A percentile compares a stretch with the other conserved stretches of the same genome.
These are phyloP conservation scores for Garrulus glandarius DNA, from an alignment of 2,797 vertebrate species.

Conservation along the genomic window DNA sequence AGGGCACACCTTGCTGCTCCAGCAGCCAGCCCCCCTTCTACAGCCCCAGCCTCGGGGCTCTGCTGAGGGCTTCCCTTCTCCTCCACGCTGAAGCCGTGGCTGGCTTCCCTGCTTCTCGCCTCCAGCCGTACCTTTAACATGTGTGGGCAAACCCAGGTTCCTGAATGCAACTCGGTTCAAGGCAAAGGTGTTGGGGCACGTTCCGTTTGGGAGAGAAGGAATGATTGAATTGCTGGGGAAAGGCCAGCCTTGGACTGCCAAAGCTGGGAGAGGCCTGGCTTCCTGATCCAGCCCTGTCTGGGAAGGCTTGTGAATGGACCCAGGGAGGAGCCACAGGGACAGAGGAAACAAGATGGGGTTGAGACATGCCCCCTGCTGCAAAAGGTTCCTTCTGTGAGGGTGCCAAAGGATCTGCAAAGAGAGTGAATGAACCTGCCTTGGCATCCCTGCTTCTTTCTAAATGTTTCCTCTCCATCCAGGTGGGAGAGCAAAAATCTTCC, in stretches of 20 bases:
- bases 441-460: neutral
- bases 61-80: neutral
- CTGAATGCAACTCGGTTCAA: neutral
- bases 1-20: neutral
- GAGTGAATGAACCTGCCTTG: neutral
- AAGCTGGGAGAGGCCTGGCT: conserved; percentile 14
- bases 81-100: neutral
- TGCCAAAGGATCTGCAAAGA: neutral
- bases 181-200: conserved; percentile 37
- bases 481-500: neutral
- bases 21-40: neutral
- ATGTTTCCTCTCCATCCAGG: neutral
- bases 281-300: neutral
- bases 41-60: neutral
- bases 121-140: conserved; percentile 41
- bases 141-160: conserved; percentile 61
- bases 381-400: neutral
- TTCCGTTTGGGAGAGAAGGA: neutral
- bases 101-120: neutral
- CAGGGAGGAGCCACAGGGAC: neutral
- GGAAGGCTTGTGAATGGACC: neutral
- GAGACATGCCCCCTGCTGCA: neutral
- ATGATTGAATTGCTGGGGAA: conserved; percentile 40
- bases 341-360: neutral
- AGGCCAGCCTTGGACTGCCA: conserved; percentile 41